Conservation (phyloP, 2,797 vertebrate species). For the Mareca penelope region DNA sequence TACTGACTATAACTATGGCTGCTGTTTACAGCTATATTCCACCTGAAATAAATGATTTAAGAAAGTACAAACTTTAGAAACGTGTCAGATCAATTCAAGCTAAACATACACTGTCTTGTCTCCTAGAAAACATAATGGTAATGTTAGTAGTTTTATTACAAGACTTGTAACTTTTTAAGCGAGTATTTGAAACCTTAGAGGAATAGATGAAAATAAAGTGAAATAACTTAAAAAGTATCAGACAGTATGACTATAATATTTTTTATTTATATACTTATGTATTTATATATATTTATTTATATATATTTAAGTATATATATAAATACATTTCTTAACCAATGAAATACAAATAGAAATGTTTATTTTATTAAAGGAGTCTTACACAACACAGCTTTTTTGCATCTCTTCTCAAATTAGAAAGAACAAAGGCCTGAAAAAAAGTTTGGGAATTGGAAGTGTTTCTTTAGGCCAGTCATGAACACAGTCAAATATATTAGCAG, state of each 20-base stretch:
- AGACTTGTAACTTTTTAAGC: neutral
- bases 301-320: too few species aligned
- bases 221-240: neutral
- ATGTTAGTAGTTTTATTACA: neutral
- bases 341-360: neutral
- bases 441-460: neutral
- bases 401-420: neutral
- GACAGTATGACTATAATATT: neutral
- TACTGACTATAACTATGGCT: neutral
- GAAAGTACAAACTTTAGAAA: neutral
- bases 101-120: neutral
- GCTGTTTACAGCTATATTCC: neutral
- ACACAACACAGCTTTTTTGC: neutral
- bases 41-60: neutral
- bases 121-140: neutral
- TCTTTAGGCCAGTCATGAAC: neutral
- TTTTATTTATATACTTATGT: neutral
- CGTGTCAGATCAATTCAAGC: neutral
- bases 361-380: neutral
- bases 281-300: too few species aligned
- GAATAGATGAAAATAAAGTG: neutral
- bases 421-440: neutral
- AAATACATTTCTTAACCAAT: neutral
- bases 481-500: neutral
- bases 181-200: neutral